A percentile compares a stretch with the other conserved stretches of the same genome.
Conservation (phyloP, 2,113 vertebrate species). For the Gymnocephalus cernua region DNA sequence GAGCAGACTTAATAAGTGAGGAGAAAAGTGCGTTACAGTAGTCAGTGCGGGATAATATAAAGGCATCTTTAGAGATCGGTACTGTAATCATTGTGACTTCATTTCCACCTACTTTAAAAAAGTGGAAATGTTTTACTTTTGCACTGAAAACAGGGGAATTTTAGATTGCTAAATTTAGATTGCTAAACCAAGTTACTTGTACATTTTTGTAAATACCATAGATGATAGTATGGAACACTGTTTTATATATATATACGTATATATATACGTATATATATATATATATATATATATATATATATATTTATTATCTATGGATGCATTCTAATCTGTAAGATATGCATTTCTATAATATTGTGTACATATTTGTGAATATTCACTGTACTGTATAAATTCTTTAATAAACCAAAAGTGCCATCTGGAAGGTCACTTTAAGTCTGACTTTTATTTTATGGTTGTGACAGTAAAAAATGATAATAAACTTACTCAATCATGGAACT, state of each 20-base stretch:
- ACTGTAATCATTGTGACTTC: constrained; percentile 68
- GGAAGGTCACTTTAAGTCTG: background rate
- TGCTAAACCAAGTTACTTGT: constrained; percentile 46
- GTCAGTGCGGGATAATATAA: too few species aligned
- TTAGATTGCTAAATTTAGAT: constrained; percentile 45
- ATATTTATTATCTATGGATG: constrained; percentile 42
- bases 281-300: too few species aligned
- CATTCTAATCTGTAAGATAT: constrained; percentile 46
- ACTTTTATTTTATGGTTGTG: background rate
- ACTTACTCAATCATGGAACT: background rate
- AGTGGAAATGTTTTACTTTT: constrained; percentile 52
- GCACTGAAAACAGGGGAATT: constrained; percentile 66
- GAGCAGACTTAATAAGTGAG: too few species aligned
- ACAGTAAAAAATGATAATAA: background rate
- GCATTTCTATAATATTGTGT: constrained; percentile 56
- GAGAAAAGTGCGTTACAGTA: too few species aligned
- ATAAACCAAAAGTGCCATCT: constrained; percentile 62
- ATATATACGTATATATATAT: too few species aligned
- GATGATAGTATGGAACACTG: constrained; percentile 15
- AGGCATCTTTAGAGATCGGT: constrained; percentile 49
- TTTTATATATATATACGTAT: too few species aligned
- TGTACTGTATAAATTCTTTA: constrained; percentile 55
- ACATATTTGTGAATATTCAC: constrained; percentile 72
- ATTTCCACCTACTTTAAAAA: constrained; percentile 40
- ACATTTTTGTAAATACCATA: constrained; percentile 67